Evolutionary conservation across 1,140 invertebrate genomes (phyloP).

Genomic region (Contarinia nasturtii): DNA sequence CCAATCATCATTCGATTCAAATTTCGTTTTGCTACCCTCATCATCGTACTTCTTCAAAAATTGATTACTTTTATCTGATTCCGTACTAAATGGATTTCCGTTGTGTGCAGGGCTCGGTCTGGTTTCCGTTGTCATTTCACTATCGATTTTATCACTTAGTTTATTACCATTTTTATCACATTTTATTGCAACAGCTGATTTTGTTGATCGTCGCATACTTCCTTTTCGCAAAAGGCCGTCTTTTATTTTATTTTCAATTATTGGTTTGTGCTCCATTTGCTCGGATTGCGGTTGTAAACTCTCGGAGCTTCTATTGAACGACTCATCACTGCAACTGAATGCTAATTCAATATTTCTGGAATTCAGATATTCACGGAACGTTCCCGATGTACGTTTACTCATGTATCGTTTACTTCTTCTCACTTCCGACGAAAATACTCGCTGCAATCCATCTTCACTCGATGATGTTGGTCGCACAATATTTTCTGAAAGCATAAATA

Average conservation of each 20-base stretch:
- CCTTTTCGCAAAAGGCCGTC: too few species aligned
- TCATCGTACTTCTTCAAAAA: not conserved
- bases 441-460: not conserved
- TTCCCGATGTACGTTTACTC: constrained; percentile 19
- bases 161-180: constrained; percentile 8
- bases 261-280: too few species aligned
- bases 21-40: constrained; percentile 13
- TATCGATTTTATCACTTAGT: constrained; percentile 8
- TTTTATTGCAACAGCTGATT: too few species aligned
- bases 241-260: too few species aligned
- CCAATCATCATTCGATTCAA: constrained; percentile 36
- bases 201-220: too few species aligned
- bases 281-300: too few species aligned
- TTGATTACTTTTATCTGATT: not conserved
- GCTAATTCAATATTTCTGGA: constrained; percentile 10
- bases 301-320: too few species aligned
- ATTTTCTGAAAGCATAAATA: not conserved
- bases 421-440: constrained; percentile 8
- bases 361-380: constrained; percentile 19
- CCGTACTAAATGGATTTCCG: too few species aligned
- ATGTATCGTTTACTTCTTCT: constrained; percentile 20
- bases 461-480: not conserved
- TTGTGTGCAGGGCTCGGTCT: too few species aligned
- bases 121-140: not conserved
- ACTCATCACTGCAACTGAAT: too few species aligned